Evolutionary conservation across 2,888 invertebrate species (phyloP).

Genomic region (Hyppa rectilinea): DNA sequence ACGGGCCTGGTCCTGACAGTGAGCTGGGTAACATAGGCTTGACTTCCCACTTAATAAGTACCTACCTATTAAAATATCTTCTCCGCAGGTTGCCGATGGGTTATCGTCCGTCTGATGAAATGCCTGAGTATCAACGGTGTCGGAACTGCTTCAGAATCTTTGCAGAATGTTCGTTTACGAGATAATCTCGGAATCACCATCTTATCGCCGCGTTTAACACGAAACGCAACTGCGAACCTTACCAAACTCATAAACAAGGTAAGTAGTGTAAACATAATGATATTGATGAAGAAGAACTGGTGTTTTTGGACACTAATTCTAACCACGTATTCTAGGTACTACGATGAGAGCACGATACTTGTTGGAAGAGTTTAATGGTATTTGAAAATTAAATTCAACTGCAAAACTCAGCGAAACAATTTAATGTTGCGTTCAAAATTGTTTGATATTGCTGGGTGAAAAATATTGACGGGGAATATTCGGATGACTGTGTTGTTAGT

Average conservation of each 20-base stretch:
- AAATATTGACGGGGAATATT: no score
- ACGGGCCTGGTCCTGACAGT: neutral
- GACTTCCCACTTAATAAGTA: neutral
- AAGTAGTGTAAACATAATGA: neutral
- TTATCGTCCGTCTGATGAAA: conserved; percentile 79
- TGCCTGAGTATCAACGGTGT: conserved; percentile 84
- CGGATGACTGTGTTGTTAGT: no score
- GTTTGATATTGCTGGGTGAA: neutral
- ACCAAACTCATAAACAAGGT: conserved; percentile 75
- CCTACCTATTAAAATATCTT: neutral
- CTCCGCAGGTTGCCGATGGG: conserved; percentile 79
- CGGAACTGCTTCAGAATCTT: conserved; percentile 73
- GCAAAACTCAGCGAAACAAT: neutral
- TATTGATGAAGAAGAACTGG: neutral
- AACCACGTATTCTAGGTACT: no score
- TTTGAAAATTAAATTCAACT: neutral
- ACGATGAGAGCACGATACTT: neutral
- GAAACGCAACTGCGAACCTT: conserved; percentile 71
- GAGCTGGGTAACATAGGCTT: neutral
- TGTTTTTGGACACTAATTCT: neutral
- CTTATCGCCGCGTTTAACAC: conserved; percentile 70
- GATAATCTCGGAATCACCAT: conserved; percentile 78
- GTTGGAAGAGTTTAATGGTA: neutral
- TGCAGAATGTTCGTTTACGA: conserved; percentile 63
- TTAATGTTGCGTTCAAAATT: neutral